phyloP scores from a whole-genome alignment of 2,113 vertebrate species.

The Fulica atra region DNA sequence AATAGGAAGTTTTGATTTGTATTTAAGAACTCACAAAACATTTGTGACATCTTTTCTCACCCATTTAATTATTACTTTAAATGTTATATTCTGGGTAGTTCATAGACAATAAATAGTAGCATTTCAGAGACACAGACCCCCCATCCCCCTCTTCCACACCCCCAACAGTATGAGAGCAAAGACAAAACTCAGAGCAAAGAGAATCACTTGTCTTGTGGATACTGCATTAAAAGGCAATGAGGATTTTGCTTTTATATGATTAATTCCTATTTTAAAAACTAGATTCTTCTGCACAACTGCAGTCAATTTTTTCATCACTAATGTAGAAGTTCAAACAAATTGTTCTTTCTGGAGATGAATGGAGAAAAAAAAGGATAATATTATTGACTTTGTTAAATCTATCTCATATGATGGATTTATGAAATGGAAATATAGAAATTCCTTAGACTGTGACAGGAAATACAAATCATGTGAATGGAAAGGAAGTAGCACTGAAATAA shows the following conservation, averaged over 20 bases:
- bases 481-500: neutral
- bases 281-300: neutral
- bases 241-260: neutral
- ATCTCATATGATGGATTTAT: neutral
- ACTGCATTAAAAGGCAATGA: neutral
- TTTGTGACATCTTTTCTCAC: neutral
- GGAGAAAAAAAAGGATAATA: neutral
- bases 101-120: neutral
- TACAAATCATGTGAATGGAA: slow-evolving; percentile 3
- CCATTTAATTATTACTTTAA: neutral
- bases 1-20: neutral
- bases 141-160: too few relatives aligned
- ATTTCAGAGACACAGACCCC: neutral
- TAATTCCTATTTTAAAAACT: slow-evolving; percentile 17
- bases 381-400: slow-evolving; percentile 16
- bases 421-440: slow-evolving; percentile 6
- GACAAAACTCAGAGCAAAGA: neutral
- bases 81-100: neutral
- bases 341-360: neutral
- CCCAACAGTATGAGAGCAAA: neutral
- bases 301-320: neutral
- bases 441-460: neutral
- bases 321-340: neutral
- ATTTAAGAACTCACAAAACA: neutral
- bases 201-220: neutral